Evolutionary conservation across 2,113 vertebrate genomes (phyloP), one percentile per base, ranked within the genome.

Genomic region (Clarias batrachus): DNA sequence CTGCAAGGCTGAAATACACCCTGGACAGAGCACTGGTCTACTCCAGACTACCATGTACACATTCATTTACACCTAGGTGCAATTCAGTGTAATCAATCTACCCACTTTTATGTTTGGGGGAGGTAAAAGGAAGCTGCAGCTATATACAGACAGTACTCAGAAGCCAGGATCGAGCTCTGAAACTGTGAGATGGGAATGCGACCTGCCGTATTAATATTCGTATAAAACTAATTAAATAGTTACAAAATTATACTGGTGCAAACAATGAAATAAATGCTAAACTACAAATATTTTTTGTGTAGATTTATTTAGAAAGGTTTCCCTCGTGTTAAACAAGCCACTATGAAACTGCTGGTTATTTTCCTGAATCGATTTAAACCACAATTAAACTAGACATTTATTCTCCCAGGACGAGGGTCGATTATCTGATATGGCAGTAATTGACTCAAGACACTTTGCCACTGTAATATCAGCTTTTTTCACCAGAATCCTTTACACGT

Each of bases 401-500:
- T 8, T 59, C 11, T 81, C 17, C 27, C 17, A 62, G 33, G 57
- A 37, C 14, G 7, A 57, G 48, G 16, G 54, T 0, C n/a, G 14
- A n/a, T 54, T 59, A 9, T 80, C 56, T 59, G 56, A 62, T 62
- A 62, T 81, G 33, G 27, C 78, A 62, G 4, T 33, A 81, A 23
- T 81, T 13, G 17, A 4, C 19, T 37, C 30, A 62, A 19, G 57
- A 62, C 27, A 78, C 52, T 78, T 25, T 21, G 59, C n/a, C 25
- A 59, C n/a, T 60, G 19, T 41, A 82, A 14, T 66, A 14, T 48
- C 23, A 54, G 25, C 1, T 6, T 27, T 82, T 66, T 41, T 33
- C 81, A 65, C 59, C 81, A 65, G 60, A 66, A 66, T 66, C 17
- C 21, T 82, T 27, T 66, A 27, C 37, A 82, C 21, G n/a, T 66